Base-by-base conservation (phyloP, 2,113 vertebrate genomes). In the Chaetops frenatus region DNA sequence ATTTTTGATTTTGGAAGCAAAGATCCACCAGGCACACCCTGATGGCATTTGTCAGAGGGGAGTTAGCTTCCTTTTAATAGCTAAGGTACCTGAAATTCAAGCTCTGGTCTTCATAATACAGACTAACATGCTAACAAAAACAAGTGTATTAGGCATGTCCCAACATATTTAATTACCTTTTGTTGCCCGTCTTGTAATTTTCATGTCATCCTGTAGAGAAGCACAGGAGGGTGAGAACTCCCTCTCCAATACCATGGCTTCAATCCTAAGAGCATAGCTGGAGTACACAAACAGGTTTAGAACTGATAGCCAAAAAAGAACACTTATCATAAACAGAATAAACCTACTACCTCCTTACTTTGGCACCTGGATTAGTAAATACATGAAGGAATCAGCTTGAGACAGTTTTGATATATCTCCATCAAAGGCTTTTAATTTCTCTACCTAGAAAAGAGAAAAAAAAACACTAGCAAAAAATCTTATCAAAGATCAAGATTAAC, bases 321-420 rank as follows among this genome's bases (percentile, higher is more conserved):
- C 27, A 73, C 45, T 94, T 73, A 48, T 50, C 8, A 14, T 47
- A 42, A 74, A 83, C 50, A 92, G 81, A 88, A 95, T 53, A 91
- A 73, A 94, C 29, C 23, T 47, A 86, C 25, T 58, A 35, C 57
- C 78, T 84, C 80, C 98, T 98, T 97, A 99, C 99, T 99, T 98
- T 97, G 99, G 99, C 97, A 99, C 98, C 97, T 98, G 99, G 97
- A 99, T 99, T 97, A 99, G 94, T 81, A 98, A 97, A 95, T 98
- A 98, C 98, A 99, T 99, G 98, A 99, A 99, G 94, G 98, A 99
- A 96, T 99, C 99, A 4, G 98, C 99, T 97, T 99, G 98, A 62
- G 99, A 99, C 96, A 99, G 98, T 98, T 99, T 99, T 97, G 98
- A 98, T 76, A 98, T 94, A 81, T 99, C 98, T 38, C 98, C 99